These are phyloP conservation scores for Hetaerina americana DNA, from an alignment of 1,140 invertebrate species.

Conservation along the genomic window DNA sequence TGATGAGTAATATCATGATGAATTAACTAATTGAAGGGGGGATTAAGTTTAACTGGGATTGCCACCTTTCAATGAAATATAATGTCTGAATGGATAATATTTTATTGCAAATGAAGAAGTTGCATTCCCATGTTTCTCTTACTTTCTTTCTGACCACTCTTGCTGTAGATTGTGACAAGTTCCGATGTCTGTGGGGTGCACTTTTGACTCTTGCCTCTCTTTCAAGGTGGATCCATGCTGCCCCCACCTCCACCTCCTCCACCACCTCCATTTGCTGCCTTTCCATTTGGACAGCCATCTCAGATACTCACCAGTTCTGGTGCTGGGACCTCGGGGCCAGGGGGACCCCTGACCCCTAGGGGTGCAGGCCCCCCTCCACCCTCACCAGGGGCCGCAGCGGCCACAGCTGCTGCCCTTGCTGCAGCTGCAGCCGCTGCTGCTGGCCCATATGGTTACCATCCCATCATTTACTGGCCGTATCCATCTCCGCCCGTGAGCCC, in stretches of 20 bases:
- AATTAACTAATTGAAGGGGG: too few relatives aligned
- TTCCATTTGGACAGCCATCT: background rate
- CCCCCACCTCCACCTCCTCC: conserved; percentile 5
- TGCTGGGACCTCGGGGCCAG: conserved; percentile 27
- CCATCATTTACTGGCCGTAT: conserved; percentile 78
- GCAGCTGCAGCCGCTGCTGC: conserved; percentile 22
- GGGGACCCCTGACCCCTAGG: conserved; percentile 28
- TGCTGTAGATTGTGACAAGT: too few relatives aligned
- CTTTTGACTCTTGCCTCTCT: background rate
- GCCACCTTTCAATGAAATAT: too few relatives aligned
- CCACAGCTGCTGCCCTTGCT: conserved; percentile 19
- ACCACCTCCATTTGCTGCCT: background rate
- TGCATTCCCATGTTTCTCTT: too few relatives aligned
- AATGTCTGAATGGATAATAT: too few relatives aligned
- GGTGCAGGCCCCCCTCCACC: conserved; percentile 33
- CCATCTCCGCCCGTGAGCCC: conserved; percentile 84
- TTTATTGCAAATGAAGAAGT: too few relatives aligned
- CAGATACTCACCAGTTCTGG: conserved; percentile 19
- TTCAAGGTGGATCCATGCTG: conserved; percentile 1
- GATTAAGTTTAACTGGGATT: too few relatives aligned
- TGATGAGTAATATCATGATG: too few relatives aligned
- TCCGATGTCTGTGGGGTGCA: background rate
- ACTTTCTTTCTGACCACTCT: too few relatives aligned
- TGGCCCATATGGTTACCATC: conserved; percentile 36
- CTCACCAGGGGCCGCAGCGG: conserved; percentile 29